Base-by-base conservation (phyloP, 2,797 vertebrate genomes). In the Oophaga sylvatica region DNA sequence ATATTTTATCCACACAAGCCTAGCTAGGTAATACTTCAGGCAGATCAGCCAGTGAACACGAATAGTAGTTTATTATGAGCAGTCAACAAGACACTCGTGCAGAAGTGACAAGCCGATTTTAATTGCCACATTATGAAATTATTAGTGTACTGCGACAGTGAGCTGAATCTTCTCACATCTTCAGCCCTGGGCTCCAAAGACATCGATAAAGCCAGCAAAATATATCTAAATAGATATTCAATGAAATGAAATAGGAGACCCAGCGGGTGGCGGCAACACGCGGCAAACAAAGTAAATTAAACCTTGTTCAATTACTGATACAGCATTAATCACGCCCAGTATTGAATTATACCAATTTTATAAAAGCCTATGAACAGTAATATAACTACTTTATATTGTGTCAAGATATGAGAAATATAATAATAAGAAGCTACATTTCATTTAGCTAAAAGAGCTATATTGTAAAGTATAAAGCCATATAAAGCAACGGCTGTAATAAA, bases 251-350 rank as follows among this genome's bases (percentile, higher is more conserved):
- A 91, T 91, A 90, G 90, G 86, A 92, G 88, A 89, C 90, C 87
- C 0, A 48, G 90, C 90, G 90, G 88, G 81, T 84, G 78, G 90
- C 90, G 91, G 90, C 26, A 89, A 93, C 87, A 93, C 91, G 88
- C 86, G 87, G 90, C 92, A 94, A 93, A 92, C 90, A 93, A 93
- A 93, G 92, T 93, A 94, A 90, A 88, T 91, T 86, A 91, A 90
- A 91, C 81, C 90, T 91, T 1, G 1, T 93, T 94, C 94, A 94
- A 95, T 93, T 93, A 94, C 93, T 93, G 92, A 94, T 92, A 92
- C 91, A 91, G 93, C 93, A 94, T 94, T 95, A 94, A 95, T 94
- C 93, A 92, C 92, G 86, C 90, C 88, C 91, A 92, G 94, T 92
- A 0, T 88, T 83, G 91, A 90, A 92, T 87, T 91, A 91, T 91